Evolutionary conservation across 2,888 invertebrate genomes (phyloP), one percentile per base, ranked within the genome.

Genomic region (Cyaniris semiargus): DNA sequence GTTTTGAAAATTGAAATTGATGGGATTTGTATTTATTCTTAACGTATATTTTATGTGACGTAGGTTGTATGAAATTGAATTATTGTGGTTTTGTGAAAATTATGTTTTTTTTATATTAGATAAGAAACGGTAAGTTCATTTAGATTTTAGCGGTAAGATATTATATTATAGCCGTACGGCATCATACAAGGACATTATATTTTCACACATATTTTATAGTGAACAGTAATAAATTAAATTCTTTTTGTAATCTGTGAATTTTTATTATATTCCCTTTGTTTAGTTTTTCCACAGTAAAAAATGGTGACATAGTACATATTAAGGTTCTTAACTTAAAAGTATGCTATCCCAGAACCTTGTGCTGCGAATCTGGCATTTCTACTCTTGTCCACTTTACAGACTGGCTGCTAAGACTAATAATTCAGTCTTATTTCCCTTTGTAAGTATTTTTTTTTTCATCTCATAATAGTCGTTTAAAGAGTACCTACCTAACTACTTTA

Each of bases 161-260:
- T 23, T 21, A 23, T 44, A 48, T 27, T 38, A 4, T 48, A 48
- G 23, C 44, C 44, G 27, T 53, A 21, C 18, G 74, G 74, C 48
- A 21, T 72, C 21, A 18, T 74, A 74, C 27, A 27, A 48, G 72
- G 8, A 53, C 90, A 90, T 89, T 85, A 84, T 87, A 85, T 74
- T 48, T 72, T 72, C 72, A 44, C 44, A 72, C 44, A 23, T 23
- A 71, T 71, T 44, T 85, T 85, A 85, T 86, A 85, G 83, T 83
- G 80, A 85, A 83, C 83, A 85, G 85, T 84, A 85, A 88, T 79
- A 86, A 72, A 79, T 80, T 80, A 80, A 78, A 80, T 78, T 78
- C 79, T 79, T 80, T 80, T 79, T 79, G 76, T 78, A 72, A 75
- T 70, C 44, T 70, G 70, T 75, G 38, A 76, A 8, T 66, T 75